These are phyloP conservation scores for Chrysolina haemoptera DNA, from an alignment of 2,888 invertebrate genomes.

Conservation along the genomic window DNA sequence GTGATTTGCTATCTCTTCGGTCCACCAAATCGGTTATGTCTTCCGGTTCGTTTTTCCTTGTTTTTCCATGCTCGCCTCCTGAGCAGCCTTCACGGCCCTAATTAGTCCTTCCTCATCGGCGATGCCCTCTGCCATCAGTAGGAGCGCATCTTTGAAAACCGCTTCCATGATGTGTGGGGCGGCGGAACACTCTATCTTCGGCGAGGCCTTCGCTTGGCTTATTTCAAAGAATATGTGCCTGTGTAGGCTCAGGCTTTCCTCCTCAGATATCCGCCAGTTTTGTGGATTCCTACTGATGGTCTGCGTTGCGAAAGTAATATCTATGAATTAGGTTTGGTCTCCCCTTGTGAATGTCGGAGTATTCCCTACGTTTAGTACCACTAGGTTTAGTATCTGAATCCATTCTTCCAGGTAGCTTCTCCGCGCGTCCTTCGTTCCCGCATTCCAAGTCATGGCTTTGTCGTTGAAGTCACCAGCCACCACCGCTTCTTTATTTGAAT, in stretches of 20 bases:
- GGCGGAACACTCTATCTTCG: background rate
- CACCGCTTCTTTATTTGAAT: background rate
- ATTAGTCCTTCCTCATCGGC: background rate
- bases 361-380: background rate
- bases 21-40: slow-evolving; percentile 24
- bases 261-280: slow-evolving; percentile 4
- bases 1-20: background rate
- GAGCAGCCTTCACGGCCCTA: background rate
- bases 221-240: slow-evolving; percentile 8
- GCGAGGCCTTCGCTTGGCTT: background rate
- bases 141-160: background rate
- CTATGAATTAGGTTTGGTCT: slow-evolving; percentile 7
- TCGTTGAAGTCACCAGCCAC: background rate
- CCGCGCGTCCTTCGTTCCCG: background rate
- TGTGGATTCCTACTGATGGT: background rate
- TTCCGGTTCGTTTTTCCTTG: too few relatives aligned
- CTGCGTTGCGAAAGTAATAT: slow-evolving; percentile 22
- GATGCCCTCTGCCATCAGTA: background rate
- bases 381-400: background rate
- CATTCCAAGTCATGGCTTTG: background rate
- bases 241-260: slow-evolving; percentile 24
- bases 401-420: background rate
- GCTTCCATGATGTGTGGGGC: background rate
- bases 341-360: slow-evolving; percentile 20
- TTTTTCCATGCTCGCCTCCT: background rate